Evolutionary conservation across 2,888 invertebrate genomes (phyloP), one percentile per base, ranked within the genome.

Genomic region (Nysson spinosus): DNA sequence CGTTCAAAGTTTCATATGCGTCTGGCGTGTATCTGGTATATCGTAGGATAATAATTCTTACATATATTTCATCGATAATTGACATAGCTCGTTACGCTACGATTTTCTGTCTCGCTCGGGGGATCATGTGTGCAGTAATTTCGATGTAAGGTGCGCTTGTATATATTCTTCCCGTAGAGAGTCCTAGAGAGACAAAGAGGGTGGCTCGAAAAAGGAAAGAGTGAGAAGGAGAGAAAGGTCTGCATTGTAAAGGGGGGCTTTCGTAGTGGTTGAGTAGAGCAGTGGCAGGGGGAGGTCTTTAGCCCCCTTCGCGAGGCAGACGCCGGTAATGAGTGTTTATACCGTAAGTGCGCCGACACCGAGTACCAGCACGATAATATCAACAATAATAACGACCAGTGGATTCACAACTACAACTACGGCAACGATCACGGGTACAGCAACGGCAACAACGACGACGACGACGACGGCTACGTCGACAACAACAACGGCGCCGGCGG

Each of bases 281-380:
- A 54, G 54, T 34, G 56, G 43, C 60, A 58, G 60, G 68, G 75
- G 44, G 46, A 65, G 69, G 20, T 51, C 52, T 55, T 60, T 63
- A 62, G 57, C 66, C 64, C 73, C 77, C 58, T 56, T 61, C 57
- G 58, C 39, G 34, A 67, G 63, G 47, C 58, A 68, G 44, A 63
- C 67, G 77, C 77, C 68, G 77, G 77, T 76, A 71, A 76, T 76
- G 76, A 76, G 74, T 71, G 77, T 74, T 71, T 73, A 76, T 52
- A 74, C 64, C 42, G 51, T 55, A 62, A 69, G 57, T 40, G 44
- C 65, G 51, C 28, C 67, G 58, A 55, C 67, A 50, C 62, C 67
- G 26, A 50, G 44, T 11, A 57, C 56, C 7, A 52, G 40, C 32
- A 32, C 34, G 30, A 22, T 43, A 50, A 42, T 42, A 34, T 19